Percentiles rank a stretch among this genome's conserved stretches.
Conservation (phyloP, 2,888 invertebrate genomes). For the Papilio demoleus region DNA sequence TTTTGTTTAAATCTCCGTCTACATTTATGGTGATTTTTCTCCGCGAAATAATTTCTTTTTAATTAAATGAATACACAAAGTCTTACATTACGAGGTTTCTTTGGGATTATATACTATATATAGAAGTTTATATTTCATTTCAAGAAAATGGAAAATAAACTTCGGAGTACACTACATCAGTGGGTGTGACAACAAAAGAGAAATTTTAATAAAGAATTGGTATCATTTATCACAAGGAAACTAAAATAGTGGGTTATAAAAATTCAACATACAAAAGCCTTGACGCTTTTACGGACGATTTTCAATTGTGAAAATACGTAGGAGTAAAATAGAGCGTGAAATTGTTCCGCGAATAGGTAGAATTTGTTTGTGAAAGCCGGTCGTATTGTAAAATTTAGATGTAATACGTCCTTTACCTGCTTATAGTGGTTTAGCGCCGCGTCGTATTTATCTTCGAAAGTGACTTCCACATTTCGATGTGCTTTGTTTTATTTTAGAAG, state of each 20-base stretch:
- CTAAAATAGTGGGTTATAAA: conserved; percentile 71
- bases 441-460: conserved; percentile 62
- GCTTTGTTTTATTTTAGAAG: conserved; percentile 41
- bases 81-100: background rate
- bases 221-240: conserved; percentile 67
- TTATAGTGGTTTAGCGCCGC: conserved; percentile 56
- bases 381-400: conserved; percentile 69
- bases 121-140: conserved; percentile 12
- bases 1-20: background rate
- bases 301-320: conserved; percentile 75
- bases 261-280: conserved; percentile 66
- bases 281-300: conserved; percentile 65
- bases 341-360: conserved; percentile 72
- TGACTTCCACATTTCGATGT: conserved; percentile 44
- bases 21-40: background rate
- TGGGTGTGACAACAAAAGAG: conserved; percentile 52
- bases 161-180: conserved; percentile 48
- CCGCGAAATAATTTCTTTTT: background rate
- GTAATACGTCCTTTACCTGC: conserved; percentile 61
- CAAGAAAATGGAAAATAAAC: conserved; percentile 23
- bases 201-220: conserved; percentile 69
- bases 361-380: conserved; percentile 76
- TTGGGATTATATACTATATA: too few species aligned
- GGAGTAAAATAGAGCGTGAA: conserved; percentile 79
- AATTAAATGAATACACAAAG: background rate